Conservation (phyloP, 2,797 vertebrate genomes). For the Ctenosaura bakeri region DNA sequence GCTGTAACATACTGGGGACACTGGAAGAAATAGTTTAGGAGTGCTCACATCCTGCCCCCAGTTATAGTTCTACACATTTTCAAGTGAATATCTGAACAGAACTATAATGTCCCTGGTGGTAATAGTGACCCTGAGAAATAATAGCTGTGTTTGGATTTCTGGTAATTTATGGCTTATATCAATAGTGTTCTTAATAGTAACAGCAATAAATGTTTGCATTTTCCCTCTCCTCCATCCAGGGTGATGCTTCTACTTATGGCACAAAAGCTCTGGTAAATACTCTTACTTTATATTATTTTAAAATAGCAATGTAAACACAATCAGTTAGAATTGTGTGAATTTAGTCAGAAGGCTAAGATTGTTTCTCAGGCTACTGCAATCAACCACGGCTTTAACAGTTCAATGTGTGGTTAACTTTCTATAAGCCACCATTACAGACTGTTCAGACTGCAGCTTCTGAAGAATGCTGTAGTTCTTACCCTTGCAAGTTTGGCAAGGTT, state of each 20-base stretch:
- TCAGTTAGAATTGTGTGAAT: background rate
- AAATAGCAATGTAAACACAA: background rate
- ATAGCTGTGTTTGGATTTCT: background rate
- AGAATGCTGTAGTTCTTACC: background rate
- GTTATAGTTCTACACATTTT: no score
- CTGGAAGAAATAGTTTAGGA: background rate
- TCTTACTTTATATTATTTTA: constrained; percentile 14
- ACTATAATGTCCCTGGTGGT: background rate
- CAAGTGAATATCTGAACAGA: no score
- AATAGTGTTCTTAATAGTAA: background rate
- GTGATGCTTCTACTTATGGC: constrained; percentile 38
- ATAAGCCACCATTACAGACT: background rate
- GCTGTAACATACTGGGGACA: no score
- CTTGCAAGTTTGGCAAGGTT: no score
- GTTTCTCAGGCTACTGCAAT: background rate
- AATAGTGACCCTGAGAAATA: background rate
- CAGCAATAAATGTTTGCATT: background rate
- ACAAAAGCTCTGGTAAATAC: constrained; percentile 48
- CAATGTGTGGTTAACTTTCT: background rate
- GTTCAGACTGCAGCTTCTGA: background rate
- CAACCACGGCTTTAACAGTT: background rate
- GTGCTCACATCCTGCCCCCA: no score
- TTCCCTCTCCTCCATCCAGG: constrained; percentile 53
- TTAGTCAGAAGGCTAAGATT: background rate
- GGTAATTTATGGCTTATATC: background rate